A percentile compares a stretch with the other conserved stretches of the same genome.
phyloP scores from a whole-genome alignment of 2,113 vertebrate species.

The Ictalurus furcatus region DNA sequence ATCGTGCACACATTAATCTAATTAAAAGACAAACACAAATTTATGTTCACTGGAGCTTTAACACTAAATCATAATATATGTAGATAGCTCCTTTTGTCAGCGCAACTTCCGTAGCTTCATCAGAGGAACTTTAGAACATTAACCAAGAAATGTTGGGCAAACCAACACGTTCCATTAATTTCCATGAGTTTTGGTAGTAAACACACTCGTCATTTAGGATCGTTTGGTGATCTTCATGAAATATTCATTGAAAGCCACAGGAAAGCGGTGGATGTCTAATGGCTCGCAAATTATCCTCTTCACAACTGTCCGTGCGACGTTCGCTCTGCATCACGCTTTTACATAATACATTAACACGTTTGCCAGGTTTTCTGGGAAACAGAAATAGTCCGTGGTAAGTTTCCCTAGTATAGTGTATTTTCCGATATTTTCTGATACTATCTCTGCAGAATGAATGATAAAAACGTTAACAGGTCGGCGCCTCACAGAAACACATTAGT shows the following conservation, averaged over 20 bases:
- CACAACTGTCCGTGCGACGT: constrained; percentile 3
- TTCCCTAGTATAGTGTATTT: no score
- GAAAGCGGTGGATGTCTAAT: constrained; percentile 35
- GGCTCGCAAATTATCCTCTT: constrained; percentile 37
- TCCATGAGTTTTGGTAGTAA: constrained; percentile 35
- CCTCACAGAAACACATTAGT: neutral
- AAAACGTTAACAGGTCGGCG: neutral
- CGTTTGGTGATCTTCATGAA: constrained; percentile 46
- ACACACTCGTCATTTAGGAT: constrained; percentile 46
- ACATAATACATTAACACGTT: constrained; percentile 17
- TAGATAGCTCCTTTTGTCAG: neutral
- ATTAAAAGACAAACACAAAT: constrained; percentile 1
- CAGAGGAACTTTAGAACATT: constrained; percentile 36
- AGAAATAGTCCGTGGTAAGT: neutral
- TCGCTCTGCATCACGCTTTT: neutral
- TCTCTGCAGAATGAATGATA: neutral
- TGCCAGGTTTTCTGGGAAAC: neutral
- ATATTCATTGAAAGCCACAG: constrained; percentile 50
- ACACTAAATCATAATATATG: constrained; percentile 25
- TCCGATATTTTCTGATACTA: neutral
- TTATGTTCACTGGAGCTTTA: neutral
- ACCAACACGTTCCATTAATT: constrained; percentile 35
- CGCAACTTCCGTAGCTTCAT: neutral
- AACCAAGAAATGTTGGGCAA: constrained; percentile 37
- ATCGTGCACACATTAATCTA: neutral